These are phyloP conservation scores for Hippopotamyrus pictus DNA, from an alignment of 2,797 vertebrate genomes.

Conservation along the genomic window DNA sequence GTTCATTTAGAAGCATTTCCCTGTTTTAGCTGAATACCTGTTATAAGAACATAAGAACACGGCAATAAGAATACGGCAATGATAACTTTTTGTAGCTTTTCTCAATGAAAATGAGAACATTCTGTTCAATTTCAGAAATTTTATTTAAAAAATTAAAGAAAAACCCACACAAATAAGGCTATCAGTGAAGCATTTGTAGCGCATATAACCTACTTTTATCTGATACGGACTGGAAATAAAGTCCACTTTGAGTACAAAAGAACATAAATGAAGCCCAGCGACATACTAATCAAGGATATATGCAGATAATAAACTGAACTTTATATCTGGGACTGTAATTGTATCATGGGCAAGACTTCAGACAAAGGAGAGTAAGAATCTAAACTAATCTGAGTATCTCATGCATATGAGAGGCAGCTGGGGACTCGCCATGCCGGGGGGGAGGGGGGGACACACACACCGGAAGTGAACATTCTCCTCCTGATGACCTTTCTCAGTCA, in stretches of 20 bases:
- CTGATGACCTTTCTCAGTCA: neutral
- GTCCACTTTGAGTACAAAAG: constrained; percentile 23
- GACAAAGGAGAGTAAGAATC: neutral
- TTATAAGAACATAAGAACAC: neutral
- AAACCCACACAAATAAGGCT: neutral
- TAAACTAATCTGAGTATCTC: neutral
- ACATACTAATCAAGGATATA: neutral
- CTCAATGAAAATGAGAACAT: neutral
- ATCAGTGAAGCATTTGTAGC: neutral
- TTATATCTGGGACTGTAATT: constrained; percentile 13
- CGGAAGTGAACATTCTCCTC: neutral
- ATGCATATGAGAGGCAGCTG: neutral
- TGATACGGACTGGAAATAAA: neutral
- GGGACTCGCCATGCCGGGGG: too few species aligned
- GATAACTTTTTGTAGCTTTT: neutral
- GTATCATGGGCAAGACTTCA: constrained; percentile 16
- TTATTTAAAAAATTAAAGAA: neutral
- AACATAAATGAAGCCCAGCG: constrained; percentile 15
- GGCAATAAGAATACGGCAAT: neutral
- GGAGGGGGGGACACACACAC: neutral
- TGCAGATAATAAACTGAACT: constrained; percentile 27
- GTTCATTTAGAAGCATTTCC: neutral
- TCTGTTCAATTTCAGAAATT: neutral
- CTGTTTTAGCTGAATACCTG: neutral
- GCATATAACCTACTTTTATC: neutral